Conservation (phyloP, 2,113 vertebrate genomes). For the Mastomys coucha region DNA sequence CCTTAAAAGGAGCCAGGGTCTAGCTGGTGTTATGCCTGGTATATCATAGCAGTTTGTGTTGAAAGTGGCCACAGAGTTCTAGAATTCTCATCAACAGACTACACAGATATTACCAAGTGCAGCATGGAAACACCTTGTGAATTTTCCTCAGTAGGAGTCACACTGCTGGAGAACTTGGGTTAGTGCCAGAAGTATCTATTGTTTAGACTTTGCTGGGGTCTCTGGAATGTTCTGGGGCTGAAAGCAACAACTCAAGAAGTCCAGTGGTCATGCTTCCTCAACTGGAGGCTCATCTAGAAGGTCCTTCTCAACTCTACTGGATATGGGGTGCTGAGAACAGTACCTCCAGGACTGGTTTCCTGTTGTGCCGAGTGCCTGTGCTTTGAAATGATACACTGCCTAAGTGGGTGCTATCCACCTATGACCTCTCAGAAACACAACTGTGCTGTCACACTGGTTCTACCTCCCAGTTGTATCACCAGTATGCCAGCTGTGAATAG, state of each 20-base stretch:
- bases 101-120: fast-evolving
- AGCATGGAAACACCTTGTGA: not conserved
- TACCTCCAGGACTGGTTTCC: not conserved
- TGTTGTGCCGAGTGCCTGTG: not conserved
- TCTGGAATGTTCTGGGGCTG: not conserved
- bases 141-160: not conserved
- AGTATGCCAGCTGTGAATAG: not conserved
- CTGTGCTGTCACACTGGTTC: not conserved
- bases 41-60: fast-evolving
- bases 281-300: not conserved
- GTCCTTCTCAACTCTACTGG: not conserved
- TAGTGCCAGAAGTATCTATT: not conserved
- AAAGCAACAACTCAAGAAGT: not conserved
- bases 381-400: not conserved
- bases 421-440: not conserved
- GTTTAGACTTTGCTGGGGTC: not conserved
- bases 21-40: not conserved
- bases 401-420: not conserved
- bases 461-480: not conserved
- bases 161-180: not conserved
- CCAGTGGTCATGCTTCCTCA: not conserved
- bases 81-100: not conserved
- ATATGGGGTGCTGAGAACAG: not conserved
- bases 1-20: fast-evolving
- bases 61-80: fast-evolving